Evolutionary conservation across 53 echinoderm and acorn worm species (phyloP), one percentile per base, ranked within the genome.

Genomic region (Echinarachnius parma): DNA sequence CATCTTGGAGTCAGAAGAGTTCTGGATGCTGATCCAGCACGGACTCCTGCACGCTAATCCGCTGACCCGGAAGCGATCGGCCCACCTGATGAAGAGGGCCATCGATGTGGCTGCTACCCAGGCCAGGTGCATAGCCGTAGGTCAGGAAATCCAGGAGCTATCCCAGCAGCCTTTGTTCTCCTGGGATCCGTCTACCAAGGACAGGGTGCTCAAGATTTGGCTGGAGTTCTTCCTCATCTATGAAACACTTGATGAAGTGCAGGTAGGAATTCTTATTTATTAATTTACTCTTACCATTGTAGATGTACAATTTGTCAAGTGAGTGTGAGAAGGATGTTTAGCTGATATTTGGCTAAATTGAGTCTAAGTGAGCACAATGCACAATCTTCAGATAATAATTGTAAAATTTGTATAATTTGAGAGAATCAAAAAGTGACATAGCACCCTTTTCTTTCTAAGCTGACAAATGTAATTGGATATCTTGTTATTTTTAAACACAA

Each of bases 191-290:
- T 74, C 79, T 8, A 26, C 46, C 9, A 67, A 76, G 46, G 75
- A 82, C 36, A 71, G 65, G 29, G 80, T 82, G 10, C 52, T 87
- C 1, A 42, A 58, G 5, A 34, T 96, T 21, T 96, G 96, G 96
- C 34, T 52, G 35, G 88, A 90, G 76, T 91, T 91, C 66, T 87
- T 91, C 70, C 66, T 91, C 34, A 57, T 96, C 45, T 82, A 84
- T 62, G 96, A 96, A 60, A 81, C 96, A 34, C 66, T 96, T 59
- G 89, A 87, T 70, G 91, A 96, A 72, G 75, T 84, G 7, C 96
- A 96, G 96, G 96, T 91, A 70, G 78, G 71, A n/a, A n/a, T n/a
- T n/a, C n/a, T n/a, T n/a, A n/a, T n/a, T n/a, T n/a, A n/a, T n/a
- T n/a, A n/a, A n/a, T n/a, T n/a, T n/a, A n/a, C n/a, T n/a, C n/a